Evolutionary conservation across 2,797 vertebrate genomes (phyloP), one percentile per base, ranked within the genome.

Genomic region (Xenops minutus): DNA sequence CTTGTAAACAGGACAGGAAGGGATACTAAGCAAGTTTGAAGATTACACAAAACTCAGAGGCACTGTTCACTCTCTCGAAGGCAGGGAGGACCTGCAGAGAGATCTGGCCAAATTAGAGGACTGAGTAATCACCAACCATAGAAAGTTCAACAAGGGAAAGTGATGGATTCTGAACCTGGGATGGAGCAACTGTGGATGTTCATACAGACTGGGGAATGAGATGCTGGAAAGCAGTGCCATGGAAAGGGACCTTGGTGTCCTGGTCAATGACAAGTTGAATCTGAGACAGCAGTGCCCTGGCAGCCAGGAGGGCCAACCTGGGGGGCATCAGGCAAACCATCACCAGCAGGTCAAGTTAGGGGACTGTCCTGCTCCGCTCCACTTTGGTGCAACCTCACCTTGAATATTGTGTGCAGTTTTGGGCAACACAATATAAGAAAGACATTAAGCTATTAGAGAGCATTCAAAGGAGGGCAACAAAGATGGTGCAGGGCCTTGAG

Each of bases 321-420:
- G 3, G 5, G 27, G 9, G 19, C 59, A 41, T 41, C 37, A 41
- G 27, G 27, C 19, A 62, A 29, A 41, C 13, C 37, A 41, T 41
- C 20, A 1, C 8, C 37, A 41, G 27, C 27, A 3, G 3, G 37
- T 30, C 1, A 5, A 30, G 27, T 19, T 13, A 41, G 13, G 12
- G 44, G 21, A 46, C 22, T 46, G 44, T 46, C 37, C 59, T 2
- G 1, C 26, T 30, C 37, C 41, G 59, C 18, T 39, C 19, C 18
- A 14, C 8, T 46, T 46, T 61, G 18, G 18, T 29, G 37, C 4
- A 4, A 7, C 59, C 27, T 62, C 59, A 62, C 13, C 59, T 41
- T 21, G 37, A 41, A 15, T 41, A 30, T 21, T 41, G 27, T 30
- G 44, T 46, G 44, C 20, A 46, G 44, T 22, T 46, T 46, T 46